Base-by-base conservation (phyloP, 92 coral and sea anemone genomes). In the Parazoanthus atlanticus region DNA sequence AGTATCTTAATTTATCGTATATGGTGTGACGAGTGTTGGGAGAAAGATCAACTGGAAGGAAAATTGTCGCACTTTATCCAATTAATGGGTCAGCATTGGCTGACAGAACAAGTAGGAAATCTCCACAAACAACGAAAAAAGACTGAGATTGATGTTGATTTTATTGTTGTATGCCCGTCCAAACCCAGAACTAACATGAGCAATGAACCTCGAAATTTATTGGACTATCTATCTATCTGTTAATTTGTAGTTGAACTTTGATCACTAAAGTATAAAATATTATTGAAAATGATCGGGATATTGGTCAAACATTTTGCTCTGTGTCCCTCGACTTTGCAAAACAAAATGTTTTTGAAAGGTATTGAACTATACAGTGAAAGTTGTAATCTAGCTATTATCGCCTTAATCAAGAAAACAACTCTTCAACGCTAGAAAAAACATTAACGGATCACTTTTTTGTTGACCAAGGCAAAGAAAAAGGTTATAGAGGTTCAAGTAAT, bases 401-500 rank as follows among this genome's bases (percentile, higher is more conserved):
- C 83, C 47, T 80, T 80, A 84, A 25, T 71, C 28, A 43, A 84
- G 77, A 67, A 84, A 40, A 72, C 10, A 52, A 69, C 46, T 70
- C 79, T 71, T 84, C 71, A 80, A 52, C 43, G 23, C 76, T 16
- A 13, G 43, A 40, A 82, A n/a, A 69, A 79, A 82, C 47, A 52
- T 43, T 69, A 80, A 80, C 87, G 69, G 56, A 47, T 40, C 28
- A 46, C 87, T 19, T 43, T 23, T 36, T 36, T 28, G 13, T 84
- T 29, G 66, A 40, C n/a, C 40, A 67, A 26, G 26, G 49, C 23
- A 66, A 83, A n/a, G 56, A 30, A 43, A 71, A 70, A 70, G 76
- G 65, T 47, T 84, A 84, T 58, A 33, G 41, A 46, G n/a, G 78
- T 70, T 84, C 67, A 46, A 46, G 66, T 84, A 71, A 84, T 80